phyloP scores from a whole-genome alignment of 2,888 invertebrate species.

The Agrenia bidenticulata region DNA sequence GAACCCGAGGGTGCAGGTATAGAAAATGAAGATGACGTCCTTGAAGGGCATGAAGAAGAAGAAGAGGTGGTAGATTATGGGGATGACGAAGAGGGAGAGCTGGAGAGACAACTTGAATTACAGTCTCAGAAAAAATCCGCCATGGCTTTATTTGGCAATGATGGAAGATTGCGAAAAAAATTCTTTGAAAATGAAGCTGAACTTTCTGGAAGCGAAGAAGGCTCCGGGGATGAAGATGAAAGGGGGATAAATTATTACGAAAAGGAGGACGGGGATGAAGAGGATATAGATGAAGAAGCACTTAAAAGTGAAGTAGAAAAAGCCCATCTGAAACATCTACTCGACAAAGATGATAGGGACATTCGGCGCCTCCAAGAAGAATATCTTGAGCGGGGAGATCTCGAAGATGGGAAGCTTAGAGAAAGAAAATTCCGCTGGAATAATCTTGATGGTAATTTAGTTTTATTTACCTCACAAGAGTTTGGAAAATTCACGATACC shows the following conservation, averaged over 20 bases:
- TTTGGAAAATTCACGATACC: too few species aligned
- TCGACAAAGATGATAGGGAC: slow-evolving; percentile 86
- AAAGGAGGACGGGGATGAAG: slow-evolving; percentile 79
- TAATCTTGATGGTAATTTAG: slow-evolving; percentile 62
- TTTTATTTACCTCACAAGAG: too few species aligned
- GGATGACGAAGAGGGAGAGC: slow-evolving; percentile 51
- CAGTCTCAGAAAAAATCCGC: slow-evolving; percentile 20
- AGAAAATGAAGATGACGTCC: slow-evolving; percentile 54
- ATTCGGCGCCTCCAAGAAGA: slow-evolving; percentile 80
- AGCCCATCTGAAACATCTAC: slow-evolving; percentile 79
- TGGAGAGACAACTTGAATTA: slow-evolving; percentile 9
- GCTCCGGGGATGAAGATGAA: slow-evolving; percentile 85
- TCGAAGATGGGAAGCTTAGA: slow-evolving; percentile 63
- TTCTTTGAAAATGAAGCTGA: slow-evolving; percentile 91
- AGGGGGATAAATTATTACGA: slow-evolving; percentile 76
- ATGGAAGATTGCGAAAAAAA: slow-evolving; percentile 58
- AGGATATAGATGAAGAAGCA: slow-evolving; percentile 76
- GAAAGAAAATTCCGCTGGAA: slow-evolving; percentile 84
- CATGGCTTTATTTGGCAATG: slow-evolving; percentile 41
- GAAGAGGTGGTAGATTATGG: slow-evolving; percentile 47
- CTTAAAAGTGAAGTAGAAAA: slow-evolving; percentile 76
- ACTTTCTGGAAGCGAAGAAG: slow-evolving; percentile 86
- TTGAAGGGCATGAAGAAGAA: slow-evolving; percentile 52
- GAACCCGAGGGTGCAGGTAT: slow-evolving; percentile 45
- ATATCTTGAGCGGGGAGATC: slow-evolving; percentile 84